Percentiles rank a stretch among this genome's conserved stretches.
Evolutionary conservation across 1,140 invertebrate genomes (phyloP).

Genomic region (Phymastichus coffea): DNA sequence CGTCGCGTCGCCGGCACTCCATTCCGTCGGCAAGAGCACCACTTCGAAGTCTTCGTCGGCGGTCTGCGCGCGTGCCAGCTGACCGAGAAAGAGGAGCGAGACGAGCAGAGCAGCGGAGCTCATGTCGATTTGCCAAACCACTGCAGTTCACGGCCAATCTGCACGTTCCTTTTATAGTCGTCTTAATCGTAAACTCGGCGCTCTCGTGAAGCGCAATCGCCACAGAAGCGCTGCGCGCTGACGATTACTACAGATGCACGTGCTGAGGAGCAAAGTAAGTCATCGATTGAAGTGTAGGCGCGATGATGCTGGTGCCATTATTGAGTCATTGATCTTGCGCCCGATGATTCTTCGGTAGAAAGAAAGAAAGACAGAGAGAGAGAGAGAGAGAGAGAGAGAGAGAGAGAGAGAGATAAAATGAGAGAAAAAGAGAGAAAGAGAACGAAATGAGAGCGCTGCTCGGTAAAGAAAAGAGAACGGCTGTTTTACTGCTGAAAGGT

Average conservation of each 20-base stretch:
- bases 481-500: background rate
- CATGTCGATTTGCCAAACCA: background rate
- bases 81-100: background rate
- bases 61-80: background rate
- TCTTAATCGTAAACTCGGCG: background rate
- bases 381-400: too few relatives aligned
- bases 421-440: background rate
- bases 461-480: too few relatives aligned
- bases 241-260: too few relatives aligned
- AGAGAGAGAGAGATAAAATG: too few relatives aligned
- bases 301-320: conserved; percentile 23
- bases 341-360: too few relatives aligned
- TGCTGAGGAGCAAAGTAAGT: too few relatives aligned
- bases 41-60: conserved; percentile 7
- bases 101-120: background rate
- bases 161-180: conserved; percentile 4
- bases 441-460: too few relatives aligned
- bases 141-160: background rate
- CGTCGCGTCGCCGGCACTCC: background rate
- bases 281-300: too few relatives aligned
- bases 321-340: conserved; percentile 14
- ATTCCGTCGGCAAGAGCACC: background rate
- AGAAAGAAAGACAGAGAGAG: too few relatives aligned
- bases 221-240: background rate
- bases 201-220: conserved; percentile 9